phyloP scores from a whole-genome alignment of 2,888 invertebrate species.

The Lagria hirta region DNA sequence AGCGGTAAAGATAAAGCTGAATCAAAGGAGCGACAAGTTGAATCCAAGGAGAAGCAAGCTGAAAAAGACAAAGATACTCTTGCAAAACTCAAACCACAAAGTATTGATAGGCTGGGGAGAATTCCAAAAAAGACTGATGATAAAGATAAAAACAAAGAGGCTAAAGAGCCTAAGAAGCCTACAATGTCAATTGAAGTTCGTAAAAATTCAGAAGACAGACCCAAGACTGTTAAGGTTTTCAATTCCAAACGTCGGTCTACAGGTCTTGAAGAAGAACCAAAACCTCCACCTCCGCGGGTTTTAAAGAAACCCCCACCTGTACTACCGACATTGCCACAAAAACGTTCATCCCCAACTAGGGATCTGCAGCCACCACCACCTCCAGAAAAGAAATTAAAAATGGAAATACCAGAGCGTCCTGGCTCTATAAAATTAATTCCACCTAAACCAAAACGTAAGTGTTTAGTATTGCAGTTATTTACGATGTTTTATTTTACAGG shows the following conservation, averaged over 20 bases:
- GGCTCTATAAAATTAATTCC: slow-evolving; percentile 85
- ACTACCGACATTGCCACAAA: slow-evolving; percentile 49
- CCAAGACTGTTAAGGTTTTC: slow-evolving; percentile 90
- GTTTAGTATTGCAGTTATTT: slow-evolving; percentile 45
- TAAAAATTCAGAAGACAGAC: slow-evolving; percentile 70
- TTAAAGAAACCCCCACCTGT: slow-evolving; percentile 60
- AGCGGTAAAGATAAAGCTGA: slow-evolving; percentile 48
- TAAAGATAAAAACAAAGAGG: slow-evolving; percentile 49
- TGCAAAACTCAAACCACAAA: slow-evolving; percentile 66
- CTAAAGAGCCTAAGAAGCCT: slow-evolving; percentile 58
- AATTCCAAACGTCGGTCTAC: slow-evolving; percentile 91
- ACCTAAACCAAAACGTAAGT: slow-evolving; percentile 91
- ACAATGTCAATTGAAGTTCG: slow-evolving; percentile 81
- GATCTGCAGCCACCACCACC: slow-evolving; percentile 52
- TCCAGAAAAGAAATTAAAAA: slow-evolving; percentile 78
- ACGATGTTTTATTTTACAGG: slow-evolving; percentile 42
- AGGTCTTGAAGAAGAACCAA: slow-evolving; percentile 83
- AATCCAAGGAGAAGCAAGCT: slow-evolving; percentile 57
- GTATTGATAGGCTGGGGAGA: slow-evolving; percentile 73
- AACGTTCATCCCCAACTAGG: slow-evolving; percentile 36
- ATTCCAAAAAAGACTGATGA: slow-evolving; percentile 71
- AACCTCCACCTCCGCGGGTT: slow-evolving; percentile 78
- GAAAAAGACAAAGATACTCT: slow-evolving; percentile 71
- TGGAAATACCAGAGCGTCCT: slow-evolving; percentile 66
- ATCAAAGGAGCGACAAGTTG: slow-evolving; percentile 57